phyloP scores from a whole-genome alignment of 2,797 vertebrate genomes.

The Erethizon dorsatum region DNA sequence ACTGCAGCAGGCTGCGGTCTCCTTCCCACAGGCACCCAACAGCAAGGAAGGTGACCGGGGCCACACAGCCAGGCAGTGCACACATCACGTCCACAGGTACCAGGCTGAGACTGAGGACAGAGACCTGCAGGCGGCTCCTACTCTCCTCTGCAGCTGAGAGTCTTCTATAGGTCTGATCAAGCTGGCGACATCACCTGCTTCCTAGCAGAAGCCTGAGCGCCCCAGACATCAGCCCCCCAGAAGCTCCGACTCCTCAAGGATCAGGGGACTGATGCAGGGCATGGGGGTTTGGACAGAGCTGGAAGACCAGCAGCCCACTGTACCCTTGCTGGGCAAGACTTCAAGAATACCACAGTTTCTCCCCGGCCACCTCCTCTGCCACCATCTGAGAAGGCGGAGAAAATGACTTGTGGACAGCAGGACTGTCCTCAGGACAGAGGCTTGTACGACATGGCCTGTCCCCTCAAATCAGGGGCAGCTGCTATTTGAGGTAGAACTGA shows the following conservation, averaged over 20 bases:
- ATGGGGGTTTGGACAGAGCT: not conserved
- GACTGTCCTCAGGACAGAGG: not conserved
- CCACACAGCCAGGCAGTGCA: not conserved
- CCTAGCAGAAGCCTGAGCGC: not conserved
- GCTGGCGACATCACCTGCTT: too few species aligned
- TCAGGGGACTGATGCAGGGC: not conserved
- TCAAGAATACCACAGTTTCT: accelerated
- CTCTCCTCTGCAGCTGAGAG: not conserved
- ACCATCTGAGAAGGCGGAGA: not conserved
- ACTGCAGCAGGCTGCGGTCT: not conserved
- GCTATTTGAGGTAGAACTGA: too few species aligned
- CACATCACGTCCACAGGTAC: not conserved
- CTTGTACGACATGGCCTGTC: not conserved
- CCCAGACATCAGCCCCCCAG: accelerated
- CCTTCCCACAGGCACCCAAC: not conserved
- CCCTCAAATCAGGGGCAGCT: not conserved
- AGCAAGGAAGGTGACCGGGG: too few species aligned
- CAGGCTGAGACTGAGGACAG: not conserved
- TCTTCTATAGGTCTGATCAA: accelerated
- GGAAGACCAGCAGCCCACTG: not conserved
- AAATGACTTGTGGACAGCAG: accelerated
- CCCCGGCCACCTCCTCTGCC: not conserved
- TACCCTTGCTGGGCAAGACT: not conserved
- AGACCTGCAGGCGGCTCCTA: not conserved
- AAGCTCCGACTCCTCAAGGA: accelerated